These are phyloP conservation scores for Aphodius granarius DNA, from an alignment of 2,888 invertebrate species.

Conservation along the genomic window DNA sequence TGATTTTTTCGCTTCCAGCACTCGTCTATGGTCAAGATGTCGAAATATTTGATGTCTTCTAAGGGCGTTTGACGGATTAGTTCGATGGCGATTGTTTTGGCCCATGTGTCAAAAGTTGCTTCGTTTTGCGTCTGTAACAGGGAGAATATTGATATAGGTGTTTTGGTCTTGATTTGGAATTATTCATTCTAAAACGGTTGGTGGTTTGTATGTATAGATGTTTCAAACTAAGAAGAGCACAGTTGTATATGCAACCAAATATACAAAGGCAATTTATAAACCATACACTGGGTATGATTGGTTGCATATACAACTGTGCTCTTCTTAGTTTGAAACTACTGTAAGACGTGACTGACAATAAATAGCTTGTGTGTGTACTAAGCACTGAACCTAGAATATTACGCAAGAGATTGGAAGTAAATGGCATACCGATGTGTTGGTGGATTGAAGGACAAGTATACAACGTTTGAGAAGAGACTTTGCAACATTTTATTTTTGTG, in stretches of 20 bases:
- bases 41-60: constrained; percentile 71
- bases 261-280: too few species aligned
- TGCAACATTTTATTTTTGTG: not conserved
- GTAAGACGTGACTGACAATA: not conserved
- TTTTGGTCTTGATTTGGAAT: not conserved
- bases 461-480: not conserved
- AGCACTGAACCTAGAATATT: not conserved
- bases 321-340: not conserved
- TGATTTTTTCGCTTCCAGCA: constrained; percentile 43
- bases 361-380: not conserved
- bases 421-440: not conserved
- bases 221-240: too few species aligned
- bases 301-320: too few species aligned
- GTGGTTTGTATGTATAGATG: too few species aligned
- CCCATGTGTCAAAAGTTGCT: constrained; percentile 73
- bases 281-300: too few species aligned
- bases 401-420: not conserved
- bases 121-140: constrained; percentile 70
- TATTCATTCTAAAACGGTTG: too few species aligned
- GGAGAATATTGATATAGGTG: constrained; percentile 25
- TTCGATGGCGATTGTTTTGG: constrained; percentile 73
- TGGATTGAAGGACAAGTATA: not conserved
- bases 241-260: too few species aligned
- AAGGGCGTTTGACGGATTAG: constrained; percentile 75
- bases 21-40: constrained; percentile 65